A percentile compares a stretch with the other conserved stretches of the same genome.
These are phyloP conservation scores for Aspidapion aeneum DNA, from an alignment of 2,888 invertebrate genomes.

Conservation along the genomic window DNA sequence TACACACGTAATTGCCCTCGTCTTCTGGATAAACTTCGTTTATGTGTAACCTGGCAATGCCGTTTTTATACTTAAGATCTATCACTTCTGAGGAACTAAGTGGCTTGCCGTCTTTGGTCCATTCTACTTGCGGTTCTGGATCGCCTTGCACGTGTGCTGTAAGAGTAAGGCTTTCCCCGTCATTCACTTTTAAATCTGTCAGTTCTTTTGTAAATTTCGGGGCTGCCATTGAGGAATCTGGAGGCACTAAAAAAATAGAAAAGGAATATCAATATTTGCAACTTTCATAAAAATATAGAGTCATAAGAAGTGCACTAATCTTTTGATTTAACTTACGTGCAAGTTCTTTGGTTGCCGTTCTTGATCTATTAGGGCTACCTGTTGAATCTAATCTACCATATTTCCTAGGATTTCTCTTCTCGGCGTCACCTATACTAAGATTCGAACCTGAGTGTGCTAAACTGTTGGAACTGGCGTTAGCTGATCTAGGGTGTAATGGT, in stretches of 20 bases:
- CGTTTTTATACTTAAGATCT: slow-evolving; percentile 89
- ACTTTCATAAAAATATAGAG: background rate
- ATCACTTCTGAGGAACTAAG: slow-evolving; percentile 77
- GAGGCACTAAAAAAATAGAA: slow-evolving; percentile 62
- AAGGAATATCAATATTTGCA: slow-evolving; percentile 1
- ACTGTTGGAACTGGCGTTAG: slow-evolving; percentile 37
- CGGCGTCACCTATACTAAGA: slow-evolving; percentile 47
- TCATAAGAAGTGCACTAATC: slow-evolving; percentile 5
- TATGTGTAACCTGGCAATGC: slow-evolving; percentile 82
- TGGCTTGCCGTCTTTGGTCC: slow-evolving; percentile 83
- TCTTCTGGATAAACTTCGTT: slow-evolving; percentile 95
- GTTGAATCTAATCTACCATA: slow-evolving; percentile 71
- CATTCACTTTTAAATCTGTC: slow-evolving; percentile 70
- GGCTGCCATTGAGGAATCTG: slow-evolving; percentile 82
- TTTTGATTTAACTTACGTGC: slow-evolving; percentile 54
- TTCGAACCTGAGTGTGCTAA: slow-evolving; percentile 49
- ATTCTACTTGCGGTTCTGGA: slow-evolving; percentile 88
- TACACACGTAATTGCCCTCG: slow-evolving; percentile 85
- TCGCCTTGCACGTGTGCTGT: slow-evolving; percentile 85
- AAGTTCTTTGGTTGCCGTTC: slow-evolving; percentile 87
- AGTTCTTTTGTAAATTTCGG: slow-evolving; percentile 82
- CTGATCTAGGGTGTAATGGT: slow-evolving; percentile 40
- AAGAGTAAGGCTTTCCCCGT: slow-evolving; percentile 83
- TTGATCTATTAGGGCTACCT: slow-evolving; percentile 80
- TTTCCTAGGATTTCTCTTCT: slow-evolving; percentile 56